phyloP scores from a whole-genome alignment of 2,888 invertebrate genomes.

The Ennomos fuscantarius region DNA sequence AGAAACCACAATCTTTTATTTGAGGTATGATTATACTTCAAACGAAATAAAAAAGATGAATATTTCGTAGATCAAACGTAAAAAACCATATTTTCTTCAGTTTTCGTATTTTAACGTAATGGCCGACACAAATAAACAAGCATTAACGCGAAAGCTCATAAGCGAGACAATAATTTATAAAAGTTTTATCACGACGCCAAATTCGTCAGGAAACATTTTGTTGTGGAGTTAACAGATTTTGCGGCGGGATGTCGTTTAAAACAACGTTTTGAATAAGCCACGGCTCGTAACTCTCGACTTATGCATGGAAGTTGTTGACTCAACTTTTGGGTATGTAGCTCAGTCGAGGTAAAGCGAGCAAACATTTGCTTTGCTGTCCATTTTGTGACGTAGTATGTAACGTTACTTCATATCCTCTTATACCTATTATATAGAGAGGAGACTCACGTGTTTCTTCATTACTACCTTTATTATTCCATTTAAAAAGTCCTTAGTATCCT shows the following conservation, averaged over 20 bases:
- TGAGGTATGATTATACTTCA: too few relatives aligned
- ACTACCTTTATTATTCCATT: too few relatives aligned
- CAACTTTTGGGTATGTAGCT: slow-evolving; percentile 21
- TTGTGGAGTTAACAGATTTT: slow-evolving; percentile 38
- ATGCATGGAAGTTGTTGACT: slow-evolving; percentile 32
- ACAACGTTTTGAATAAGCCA: slow-evolving; percentile 35
- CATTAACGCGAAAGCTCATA: not conserved
- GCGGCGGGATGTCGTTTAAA: slow-evolving; percentile 37
- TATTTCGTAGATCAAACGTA: too few relatives aligned
- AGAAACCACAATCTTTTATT: too few relatives aligned
- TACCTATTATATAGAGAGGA: too few relatives aligned
- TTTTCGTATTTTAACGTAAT: too few relatives aligned
- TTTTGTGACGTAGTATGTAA: too few relatives aligned
- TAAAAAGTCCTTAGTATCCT: too few relatives aligned
- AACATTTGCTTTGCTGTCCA: slow-evolving; percentile 1
- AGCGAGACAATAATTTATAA: slow-evolving; percentile 17
- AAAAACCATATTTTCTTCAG: too few relatives aligned
- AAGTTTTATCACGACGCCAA: slow-evolving; percentile 24
- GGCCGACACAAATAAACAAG: slow-evolving; percentile 2
- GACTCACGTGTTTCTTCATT: too few relatives aligned
- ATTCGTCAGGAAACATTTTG: slow-evolving; percentile 36
- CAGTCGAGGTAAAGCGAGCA: slow-evolving; percentile 16
- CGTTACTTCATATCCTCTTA: too few relatives aligned
- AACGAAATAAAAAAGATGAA: too few relatives aligned
- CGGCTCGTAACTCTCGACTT: slow-evolving; percentile 26